Conservation (phyloP, 1,140 invertebrate genomes). For the Trachymyrmex septentrionalis region DNA sequence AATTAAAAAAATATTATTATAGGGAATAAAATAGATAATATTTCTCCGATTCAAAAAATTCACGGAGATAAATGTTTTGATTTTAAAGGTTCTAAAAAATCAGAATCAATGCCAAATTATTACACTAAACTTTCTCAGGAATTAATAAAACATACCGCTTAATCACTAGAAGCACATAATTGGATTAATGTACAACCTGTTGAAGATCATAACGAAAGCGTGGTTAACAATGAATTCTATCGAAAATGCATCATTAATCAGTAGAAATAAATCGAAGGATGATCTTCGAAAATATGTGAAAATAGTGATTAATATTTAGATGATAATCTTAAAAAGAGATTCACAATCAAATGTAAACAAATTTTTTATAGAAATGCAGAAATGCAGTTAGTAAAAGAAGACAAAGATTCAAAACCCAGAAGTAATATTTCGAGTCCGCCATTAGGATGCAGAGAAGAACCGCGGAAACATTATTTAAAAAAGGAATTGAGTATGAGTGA, state of each 20-base stretch:
- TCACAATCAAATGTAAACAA: not conserved
- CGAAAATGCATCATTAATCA: slow-evolving; percentile 77
- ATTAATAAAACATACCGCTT: slow-evolving; percentile 75
- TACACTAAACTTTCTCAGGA: slow-evolving; percentile 74
- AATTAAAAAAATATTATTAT: slow-evolving; percentile 51
- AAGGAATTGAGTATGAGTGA: slow-evolving; percentile 82
- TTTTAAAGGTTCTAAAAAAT: slow-evolving; percentile 73
- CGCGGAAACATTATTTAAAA: slow-evolving; percentile 82
- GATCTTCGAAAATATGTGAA: slow-evolving; percentile 83
- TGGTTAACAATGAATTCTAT: slow-evolving; percentile 77
- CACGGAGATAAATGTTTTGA: slow-evolving; percentile 82
- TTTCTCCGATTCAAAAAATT: slow-evolving; percentile 77
- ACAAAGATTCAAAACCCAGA: slow-evolving; percentile 70
- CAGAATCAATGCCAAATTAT: slow-evolving; percentile 77
- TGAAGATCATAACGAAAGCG: slow-evolving; percentile 78
- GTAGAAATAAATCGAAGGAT: slow-evolving; percentile 78
- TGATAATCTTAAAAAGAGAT: not conserved
- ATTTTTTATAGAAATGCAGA: slow-evolving; percentile 77
- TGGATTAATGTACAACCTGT: slow-evolving; percentile 63
- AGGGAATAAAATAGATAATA: slow-evolving; percentile 79
- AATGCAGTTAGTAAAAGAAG: slow-evolving; percentile 81
- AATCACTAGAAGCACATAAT: slow-evolving; percentile 54
- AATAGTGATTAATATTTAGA: slow-evolving; percentile 76
- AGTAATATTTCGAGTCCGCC: slow-evolving; percentile 76
- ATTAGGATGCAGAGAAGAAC: slow-evolving; percentile 79